Percentiles rank a stretch among this genome's conserved stretches.
Conservation (phyloP, 2,113 vertebrate species). For the Orcinus orca region DNA sequence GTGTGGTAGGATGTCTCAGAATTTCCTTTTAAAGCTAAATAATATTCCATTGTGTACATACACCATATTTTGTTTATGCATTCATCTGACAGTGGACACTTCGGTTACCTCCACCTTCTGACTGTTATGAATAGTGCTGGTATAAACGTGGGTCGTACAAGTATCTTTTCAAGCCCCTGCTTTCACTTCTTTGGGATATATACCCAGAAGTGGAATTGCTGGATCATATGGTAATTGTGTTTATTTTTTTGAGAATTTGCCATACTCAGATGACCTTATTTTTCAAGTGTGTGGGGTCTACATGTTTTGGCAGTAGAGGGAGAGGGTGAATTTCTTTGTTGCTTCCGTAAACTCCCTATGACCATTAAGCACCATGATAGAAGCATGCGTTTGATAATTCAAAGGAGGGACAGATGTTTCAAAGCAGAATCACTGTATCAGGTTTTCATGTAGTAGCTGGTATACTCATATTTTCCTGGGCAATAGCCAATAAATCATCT, state of each 20-base stretch:
- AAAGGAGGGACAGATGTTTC: background rate
- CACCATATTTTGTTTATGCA: background rate
- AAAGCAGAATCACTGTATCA: background rate
- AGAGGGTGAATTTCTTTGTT: background rate
- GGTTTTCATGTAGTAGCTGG: background rate
- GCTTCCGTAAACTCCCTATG: background rate
- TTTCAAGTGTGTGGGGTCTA: background rate
- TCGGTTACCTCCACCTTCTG: background rate
- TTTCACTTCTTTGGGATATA: background rate
- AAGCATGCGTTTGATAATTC: background rate
- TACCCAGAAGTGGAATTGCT: background rate
- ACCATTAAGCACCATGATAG: background rate
- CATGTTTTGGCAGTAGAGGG: background rate
- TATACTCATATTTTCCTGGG: background rate
- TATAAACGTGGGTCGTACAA: background rate
- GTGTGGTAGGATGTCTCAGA: background rate
- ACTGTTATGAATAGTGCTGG: background rate
- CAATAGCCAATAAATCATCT: background rate
- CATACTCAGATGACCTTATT: background rate
- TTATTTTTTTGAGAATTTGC: background rate
- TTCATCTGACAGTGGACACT: background rate
- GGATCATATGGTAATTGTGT: background rate
- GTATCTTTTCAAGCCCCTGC: background rate
- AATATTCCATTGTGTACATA: background rate
- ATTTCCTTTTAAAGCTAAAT: background rate